Percentiles rank a stretch among this genome's conserved stretches.
Conservation (phyloP, 2,797 vertebrate genomes). For the Zalophus californianus region DNA sequence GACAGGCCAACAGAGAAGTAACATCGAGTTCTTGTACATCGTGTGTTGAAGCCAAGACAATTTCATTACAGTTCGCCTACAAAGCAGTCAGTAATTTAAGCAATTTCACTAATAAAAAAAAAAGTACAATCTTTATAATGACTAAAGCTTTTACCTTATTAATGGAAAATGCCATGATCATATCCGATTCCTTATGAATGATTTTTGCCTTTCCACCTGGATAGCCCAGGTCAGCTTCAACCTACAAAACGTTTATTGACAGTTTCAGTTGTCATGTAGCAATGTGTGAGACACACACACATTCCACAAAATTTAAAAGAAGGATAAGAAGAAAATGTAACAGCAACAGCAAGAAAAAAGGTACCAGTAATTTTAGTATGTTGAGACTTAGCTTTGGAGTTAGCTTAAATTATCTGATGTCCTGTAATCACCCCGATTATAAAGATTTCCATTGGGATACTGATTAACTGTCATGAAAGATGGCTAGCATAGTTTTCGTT, state of each 20-base stretch:
- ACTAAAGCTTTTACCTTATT: slow-evolving; percentile 92
- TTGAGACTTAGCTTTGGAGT: slow-evolving; percentile 81
- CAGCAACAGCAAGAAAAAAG: slow-evolving; percentile 42
- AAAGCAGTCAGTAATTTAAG: slow-evolving; percentile 49
- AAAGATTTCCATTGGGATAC: slow-evolving; percentile 73
- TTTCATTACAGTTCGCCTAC: slow-evolving; percentile 96
- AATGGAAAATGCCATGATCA: slow-evolving; percentile 98
- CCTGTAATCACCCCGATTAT: slow-evolving; percentile 76
- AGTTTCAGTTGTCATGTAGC: slow-evolving; percentile 22
- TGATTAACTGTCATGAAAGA: slow-evolving; percentile 76
- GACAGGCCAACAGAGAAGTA: slow-evolving; percentile 94
- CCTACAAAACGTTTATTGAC: slow-evolving; percentile 89
- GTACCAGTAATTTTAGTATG: slow-evolving; percentile 68
- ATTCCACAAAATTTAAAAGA: slow-evolving; percentile 64
- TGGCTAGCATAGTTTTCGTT: slow-evolving; percentile 61
- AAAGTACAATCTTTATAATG: slow-evolving; percentile 5
- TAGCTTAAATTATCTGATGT: slow-evolving; percentile 72
- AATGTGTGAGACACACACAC: not conserved
- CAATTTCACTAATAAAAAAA: not conserved
- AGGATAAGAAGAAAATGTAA: slow-evolving; percentile 85
- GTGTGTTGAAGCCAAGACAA: slow-evolving; percentile 98
- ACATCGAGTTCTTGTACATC: slow-evolving; percentile 99
- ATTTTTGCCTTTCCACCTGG: slow-evolving; percentile 99
- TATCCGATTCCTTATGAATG: slow-evolving; percentile 99
- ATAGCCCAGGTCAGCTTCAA: slow-evolving; percentile 98